phyloP scores from a whole-genome alignment of 1,140 invertebrate species.

The Bombus sylvicola region DNA sequence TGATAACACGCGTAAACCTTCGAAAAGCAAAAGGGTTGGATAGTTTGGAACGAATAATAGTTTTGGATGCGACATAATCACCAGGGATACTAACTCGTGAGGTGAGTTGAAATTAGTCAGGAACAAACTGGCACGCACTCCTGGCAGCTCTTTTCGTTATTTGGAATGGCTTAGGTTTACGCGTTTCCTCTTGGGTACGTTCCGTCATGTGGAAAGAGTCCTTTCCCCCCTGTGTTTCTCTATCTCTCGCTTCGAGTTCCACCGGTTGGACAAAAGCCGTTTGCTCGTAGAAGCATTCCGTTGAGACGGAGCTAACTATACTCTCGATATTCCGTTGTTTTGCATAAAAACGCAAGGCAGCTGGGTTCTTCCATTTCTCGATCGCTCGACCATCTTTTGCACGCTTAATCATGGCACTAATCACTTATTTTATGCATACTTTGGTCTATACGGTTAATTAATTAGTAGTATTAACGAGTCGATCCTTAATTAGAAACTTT shows the following conservation, averaged over 20 bases:
- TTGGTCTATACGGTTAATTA: too few species aligned
- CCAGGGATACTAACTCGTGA: conserved; percentile 42
- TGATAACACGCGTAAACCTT: background rate
- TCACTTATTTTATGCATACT: too few species aligned
- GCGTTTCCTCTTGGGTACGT: background rate
- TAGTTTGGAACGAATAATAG: background rate
- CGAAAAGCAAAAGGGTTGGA: background rate
- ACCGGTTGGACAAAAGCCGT: background rate
- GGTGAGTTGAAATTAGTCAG: conserved; percentile 6
- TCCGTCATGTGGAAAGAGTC: background rate
- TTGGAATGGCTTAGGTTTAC: background rate
- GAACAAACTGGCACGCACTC: conserved; percentile 19
- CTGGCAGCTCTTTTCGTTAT: background rate
- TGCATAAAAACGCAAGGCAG: too few species aligned
- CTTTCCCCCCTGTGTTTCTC: background rate
- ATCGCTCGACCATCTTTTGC: too few species aligned
- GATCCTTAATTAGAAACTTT: too few species aligned
- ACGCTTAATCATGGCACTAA: too few species aligned
- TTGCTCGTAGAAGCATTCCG: too few species aligned
- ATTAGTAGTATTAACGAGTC: too few species aligned
- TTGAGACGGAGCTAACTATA: too few species aligned
- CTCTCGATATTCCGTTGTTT: too few species aligned
- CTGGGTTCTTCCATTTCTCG: too few species aligned
- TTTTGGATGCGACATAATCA: background rate
- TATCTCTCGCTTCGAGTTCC: background rate